phyloP scores from a whole-genome alignment of 1,140 invertebrate genomes.

The Aphelinus certus region DNA sequence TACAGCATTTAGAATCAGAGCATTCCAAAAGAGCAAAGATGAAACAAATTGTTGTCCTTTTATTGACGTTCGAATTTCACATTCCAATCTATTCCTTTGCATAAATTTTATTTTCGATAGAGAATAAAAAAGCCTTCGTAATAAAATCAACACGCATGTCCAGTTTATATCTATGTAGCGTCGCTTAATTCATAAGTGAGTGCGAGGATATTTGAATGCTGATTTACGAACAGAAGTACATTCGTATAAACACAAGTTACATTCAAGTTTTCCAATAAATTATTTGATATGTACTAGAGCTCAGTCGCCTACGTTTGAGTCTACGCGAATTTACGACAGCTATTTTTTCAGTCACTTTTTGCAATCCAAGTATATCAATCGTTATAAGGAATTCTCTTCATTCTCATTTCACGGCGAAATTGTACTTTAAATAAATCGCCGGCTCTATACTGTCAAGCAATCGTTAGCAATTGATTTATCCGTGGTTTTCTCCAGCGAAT shows the following conservation, averaged over 20 bases:
- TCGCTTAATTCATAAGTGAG: constrained; percentile 20
- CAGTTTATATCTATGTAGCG: no score
- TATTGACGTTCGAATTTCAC: no score
- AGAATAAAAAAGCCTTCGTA: no score
- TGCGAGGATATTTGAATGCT: constrained; percentile 42
- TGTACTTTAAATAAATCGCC: not conserved
- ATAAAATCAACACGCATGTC: no score
- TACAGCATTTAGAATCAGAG: no score
- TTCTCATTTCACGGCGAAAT: not conserved
- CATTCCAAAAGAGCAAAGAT: no score
- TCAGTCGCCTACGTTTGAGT: constrained; percentile 63
- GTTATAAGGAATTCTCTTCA: not conserved
- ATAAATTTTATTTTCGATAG: no score
- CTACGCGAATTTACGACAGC: not conserved
- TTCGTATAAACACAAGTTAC: constrained; percentile 8
- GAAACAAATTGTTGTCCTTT: no score
- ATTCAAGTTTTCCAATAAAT: constrained; percentile 27
- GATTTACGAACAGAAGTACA: not conserved
- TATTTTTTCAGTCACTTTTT: not conserved
- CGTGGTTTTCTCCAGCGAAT: not conserved
- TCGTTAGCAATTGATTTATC: constrained; percentile 2
- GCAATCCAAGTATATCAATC: not conserved
- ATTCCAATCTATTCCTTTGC: no score
- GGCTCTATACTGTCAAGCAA: not conserved
- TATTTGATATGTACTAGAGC: constrained; percentile 14